Evolutionary conservation across 2,113 vertebrate species (phyloP), one percentile per base, ranked within the genome.

Genomic region (Osmerus eperlanus): DNA sequence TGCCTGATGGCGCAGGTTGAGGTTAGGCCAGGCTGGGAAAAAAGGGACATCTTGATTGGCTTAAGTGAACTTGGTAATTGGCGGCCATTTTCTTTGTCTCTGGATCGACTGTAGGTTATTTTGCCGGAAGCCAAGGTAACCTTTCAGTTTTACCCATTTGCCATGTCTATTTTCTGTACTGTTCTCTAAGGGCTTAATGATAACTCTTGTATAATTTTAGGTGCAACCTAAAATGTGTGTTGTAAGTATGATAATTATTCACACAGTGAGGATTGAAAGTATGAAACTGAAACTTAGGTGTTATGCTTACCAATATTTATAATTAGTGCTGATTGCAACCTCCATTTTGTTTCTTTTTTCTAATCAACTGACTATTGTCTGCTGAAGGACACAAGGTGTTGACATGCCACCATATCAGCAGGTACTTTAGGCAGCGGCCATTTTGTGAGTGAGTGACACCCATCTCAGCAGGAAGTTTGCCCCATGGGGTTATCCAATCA

Each of bases 381-480:
- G 63, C 63, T 41, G 63, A 65, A 36, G 63, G 63, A 65, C 32
- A 19, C 63, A n/a, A 28, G 3, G 25, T 16, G 32, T 11, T 62
- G 60, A 62, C n/a, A 23, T 28, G 28, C 23, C 60, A 62, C 23
- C 25, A 62, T 62, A 29, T 62, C 28, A 62, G 60, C 25, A 47
- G 41, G 41, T 47, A 47, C 60, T 19, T 18, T 32, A 18, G 32
- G 29, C 12, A n/a, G 63, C 29, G 9, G 8, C 32, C 63, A 65
- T 41, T 63, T 67, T 73, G 73, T 71, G 76, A 67, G 47, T 78
- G 73, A 79, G 64, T 74, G 77, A 79, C 76, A 78, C 73, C 74
- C 65, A 74, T 67, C 76, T 41, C 64, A 63, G 66, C 71, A 74
- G 74, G 65, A 62, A 71, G 60, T 65, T 28, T 32, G 68, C 65